These are phyloP conservation scores for Trigoniulus corallinus DNA, from an alignment of 1,140 invertebrate species.

Conservation along the genomic window DNA sequence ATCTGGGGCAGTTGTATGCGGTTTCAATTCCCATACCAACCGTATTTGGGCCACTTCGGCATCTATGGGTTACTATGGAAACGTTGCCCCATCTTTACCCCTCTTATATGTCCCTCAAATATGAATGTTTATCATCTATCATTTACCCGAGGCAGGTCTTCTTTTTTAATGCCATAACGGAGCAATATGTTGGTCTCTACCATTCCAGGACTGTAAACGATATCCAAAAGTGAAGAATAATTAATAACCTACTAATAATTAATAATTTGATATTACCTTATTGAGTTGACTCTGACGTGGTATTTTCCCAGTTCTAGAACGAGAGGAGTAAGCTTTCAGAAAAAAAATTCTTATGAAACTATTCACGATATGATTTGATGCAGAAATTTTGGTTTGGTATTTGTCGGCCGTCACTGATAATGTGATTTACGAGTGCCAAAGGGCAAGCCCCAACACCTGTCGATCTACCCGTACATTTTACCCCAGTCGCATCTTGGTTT, in stretches of 20 bases:
- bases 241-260: neutral
- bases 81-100: too few relatives aligned
- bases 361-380: too few relatives aligned
- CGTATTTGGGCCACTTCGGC: neutral
- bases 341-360: neutral
- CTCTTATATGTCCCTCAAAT: too few relatives aligned
- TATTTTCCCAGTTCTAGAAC: slow-evolving; percentile 17
- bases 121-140: too few relatives aligned
- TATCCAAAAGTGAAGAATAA: neutral
- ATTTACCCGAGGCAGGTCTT: neutral
- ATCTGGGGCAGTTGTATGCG: neutral
- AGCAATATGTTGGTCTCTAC: neutral
- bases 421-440: too few relatives aligned
- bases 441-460: too few relatives aligned
- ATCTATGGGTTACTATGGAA: neutral
- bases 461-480: too few relatives aligned
- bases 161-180: neutral
- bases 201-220: neutral
- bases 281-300: neutral
- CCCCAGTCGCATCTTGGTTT: too few relatives aligned
- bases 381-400: too few relatives aligned
- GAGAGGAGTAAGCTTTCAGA: slow-evolving; percentile 3
- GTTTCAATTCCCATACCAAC: neutral
- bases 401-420: too few relatives aligned
- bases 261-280: neutral